Percentiles rank a stretch among this genome's conserved stretches.
These are phyloP conservation scores for Xiphorhynchus elegans DNA, from an alignment of 2,113 vertebrate genomes.

Conservation along the genomic window DNA sequence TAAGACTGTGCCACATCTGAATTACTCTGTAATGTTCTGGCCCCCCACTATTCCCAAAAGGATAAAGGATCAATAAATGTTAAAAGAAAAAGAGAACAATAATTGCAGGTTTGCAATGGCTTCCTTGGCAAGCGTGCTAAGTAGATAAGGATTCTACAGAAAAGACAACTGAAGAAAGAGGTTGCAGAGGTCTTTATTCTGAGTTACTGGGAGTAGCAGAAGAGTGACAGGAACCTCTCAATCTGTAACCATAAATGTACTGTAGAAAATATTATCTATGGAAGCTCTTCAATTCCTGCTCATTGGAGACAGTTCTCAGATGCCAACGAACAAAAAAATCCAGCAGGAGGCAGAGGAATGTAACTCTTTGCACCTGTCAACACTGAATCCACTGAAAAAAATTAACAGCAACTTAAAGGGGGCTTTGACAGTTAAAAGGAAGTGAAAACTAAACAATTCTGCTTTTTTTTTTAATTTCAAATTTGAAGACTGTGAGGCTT, in stretches of 20 bases:
- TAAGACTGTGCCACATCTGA: not conserved
- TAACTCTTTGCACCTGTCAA: not conserved
- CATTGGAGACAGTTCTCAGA: not conserved
- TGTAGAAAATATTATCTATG: not conserved
- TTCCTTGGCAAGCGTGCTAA: not conserved
- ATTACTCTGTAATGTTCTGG: not conserved
- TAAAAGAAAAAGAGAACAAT: not conserved
- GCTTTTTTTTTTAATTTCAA: not conserved
- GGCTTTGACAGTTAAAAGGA: not conserved
- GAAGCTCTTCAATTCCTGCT: not conserved
- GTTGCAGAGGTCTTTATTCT: not conserved
- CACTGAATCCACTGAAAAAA: not conserved
- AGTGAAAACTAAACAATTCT: not conserved
- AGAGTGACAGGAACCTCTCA: not conserved
- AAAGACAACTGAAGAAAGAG: not conserved
- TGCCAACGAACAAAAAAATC: not conserved
- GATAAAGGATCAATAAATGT: not conserved
- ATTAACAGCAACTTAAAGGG: not conserved
- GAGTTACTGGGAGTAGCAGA: not conserved
- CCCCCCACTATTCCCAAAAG: not conserved
- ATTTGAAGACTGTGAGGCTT: not conserved
- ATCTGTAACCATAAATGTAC: not conserved
- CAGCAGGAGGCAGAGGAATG: constrained; percentile 7
- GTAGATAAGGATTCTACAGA: not conserved
- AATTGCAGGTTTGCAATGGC: not conserved